phyloP scores from a whole-genome alignment of 1,140 invertebrate genomes.

The Pristionchus pacificus region DNA sequence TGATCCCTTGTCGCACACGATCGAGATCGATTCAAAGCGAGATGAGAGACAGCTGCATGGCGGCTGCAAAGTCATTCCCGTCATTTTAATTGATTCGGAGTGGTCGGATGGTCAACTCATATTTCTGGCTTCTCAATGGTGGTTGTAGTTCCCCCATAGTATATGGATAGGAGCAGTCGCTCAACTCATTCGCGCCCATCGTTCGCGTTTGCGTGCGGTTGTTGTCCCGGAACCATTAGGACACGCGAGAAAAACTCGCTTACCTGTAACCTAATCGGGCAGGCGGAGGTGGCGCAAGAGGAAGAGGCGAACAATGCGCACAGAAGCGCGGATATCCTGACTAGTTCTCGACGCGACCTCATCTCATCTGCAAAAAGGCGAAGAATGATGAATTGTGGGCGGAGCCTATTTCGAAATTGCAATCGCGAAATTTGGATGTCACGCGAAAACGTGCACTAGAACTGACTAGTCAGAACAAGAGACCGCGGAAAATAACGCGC shows the following conservation, averaged over 20 bases:
- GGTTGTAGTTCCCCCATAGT: background rate
- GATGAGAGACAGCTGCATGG: slow-evolving; percentile 38
- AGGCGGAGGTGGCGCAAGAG: background rate
- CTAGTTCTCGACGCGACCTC: too few relatives aligned
- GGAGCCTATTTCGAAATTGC: too few relatives aligned
- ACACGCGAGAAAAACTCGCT: slow-evolving; percentile 9
- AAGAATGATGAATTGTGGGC: too few relatives aligned
- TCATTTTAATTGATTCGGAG: background rate
- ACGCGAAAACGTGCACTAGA: too few relatives aligned
- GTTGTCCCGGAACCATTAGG: background rate
- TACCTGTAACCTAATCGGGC: background rate
- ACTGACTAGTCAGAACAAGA: too few relatives aligned
- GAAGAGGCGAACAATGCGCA: background rate
- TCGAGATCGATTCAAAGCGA: slow-evolving; percentile 37
- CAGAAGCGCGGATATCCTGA: too few relatives aligned
- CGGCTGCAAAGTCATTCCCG: slow-evolving; percentile 20
- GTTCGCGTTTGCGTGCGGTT: too few relatives aligned
- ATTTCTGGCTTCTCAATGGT: slow-evolving; percentile 12
- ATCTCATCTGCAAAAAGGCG: background rate
- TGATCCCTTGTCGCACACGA: slow-evolving; percentile 35
- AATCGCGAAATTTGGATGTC: too few relatives aligned
- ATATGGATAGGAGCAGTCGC: slow-evolving; percentile 19
- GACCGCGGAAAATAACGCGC: too few relatives aligned
- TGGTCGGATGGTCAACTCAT: slow-evolving; percentile 11
- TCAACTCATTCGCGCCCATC: too few relatives aligned